Percentiles rank a stretch among this genome's conserved stretches.
Conservation (phyloP, 2,113 vertebrate genomes). For the Onychostoma macrolepis region DNA sequence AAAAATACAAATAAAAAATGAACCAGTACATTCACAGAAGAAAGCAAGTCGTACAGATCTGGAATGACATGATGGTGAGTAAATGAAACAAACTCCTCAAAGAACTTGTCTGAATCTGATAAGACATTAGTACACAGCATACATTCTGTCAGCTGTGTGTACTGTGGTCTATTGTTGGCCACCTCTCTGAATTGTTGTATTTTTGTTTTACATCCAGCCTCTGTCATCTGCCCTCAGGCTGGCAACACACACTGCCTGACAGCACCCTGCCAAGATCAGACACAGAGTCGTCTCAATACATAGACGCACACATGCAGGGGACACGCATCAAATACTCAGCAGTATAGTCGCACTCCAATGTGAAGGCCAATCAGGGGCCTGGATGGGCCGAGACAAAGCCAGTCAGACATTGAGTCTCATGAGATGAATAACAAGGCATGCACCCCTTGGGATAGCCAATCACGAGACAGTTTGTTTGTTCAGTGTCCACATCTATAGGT, state of each 20-base stretch:
- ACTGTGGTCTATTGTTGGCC: background rate
- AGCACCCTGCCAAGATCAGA: slow-evolving; percentile 25
- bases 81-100: background rate
- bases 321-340: background rate
- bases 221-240: background rate
- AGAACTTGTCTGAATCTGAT: background rate
- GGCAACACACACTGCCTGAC: slow-evolving; percentile 1
- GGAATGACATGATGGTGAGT: background rate
- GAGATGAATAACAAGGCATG: background rate
- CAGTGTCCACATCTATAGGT: background rate
- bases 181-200: background rate
- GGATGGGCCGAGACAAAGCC: background rate
- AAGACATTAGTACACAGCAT: background rate
- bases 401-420: background rate
- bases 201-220: background rate
- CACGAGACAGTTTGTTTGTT: background rate
- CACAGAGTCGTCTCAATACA: background rate
- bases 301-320: background rate
- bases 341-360: background rate
- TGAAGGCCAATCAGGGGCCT: background rate
- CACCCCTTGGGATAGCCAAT: background rate
- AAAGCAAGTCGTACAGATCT: background rate
- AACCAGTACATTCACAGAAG: background rate
- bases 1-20: background rate
- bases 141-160: background rate